Base-by-base conservation (phyloP, 2,888 invertebrate species). In the Halictus ligatus region DNA sequence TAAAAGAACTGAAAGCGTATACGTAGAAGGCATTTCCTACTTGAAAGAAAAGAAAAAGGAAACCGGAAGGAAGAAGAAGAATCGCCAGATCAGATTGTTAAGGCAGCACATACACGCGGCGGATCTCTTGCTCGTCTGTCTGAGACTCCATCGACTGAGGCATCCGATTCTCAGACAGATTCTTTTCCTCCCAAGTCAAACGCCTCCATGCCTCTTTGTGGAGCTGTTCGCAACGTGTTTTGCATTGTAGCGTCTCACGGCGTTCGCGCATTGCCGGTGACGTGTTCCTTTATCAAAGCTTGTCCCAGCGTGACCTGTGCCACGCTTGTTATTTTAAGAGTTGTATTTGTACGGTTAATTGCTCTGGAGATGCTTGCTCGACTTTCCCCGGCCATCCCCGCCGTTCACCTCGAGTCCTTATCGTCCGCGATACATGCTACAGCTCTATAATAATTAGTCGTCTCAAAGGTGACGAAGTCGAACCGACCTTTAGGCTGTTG, bases 151-250 rank as follows among this genome's bases (percentile, higher is more conserved):
- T 60, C 58, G 40, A 64, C 60, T n/a, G 58, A 43, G 40, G n/a
- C 46, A 60, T 76, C 60, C 60, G 21, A 75, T 40, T 21, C 54
- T 25, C n/a, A 21, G 54, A 75, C 60, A 64, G 64, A 76, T 46
- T 76, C 75, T 76, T 64, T 76, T 25, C n/a, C 13, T 46, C 46
- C 29, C 29, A 15, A 76, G 64, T 76, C 75, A 60, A 76, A 76
- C 75, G 60, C 6, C 48, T n/a, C 46, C 35, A 6, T 21, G 12
- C 21, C 29, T 69, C 67, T n/a, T 77, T 48, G 76, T 48, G 48
- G 48, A 25, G 46, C 29, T 21, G 21, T 25, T 29, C 46, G 76
- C 46, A 48, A 35, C 64, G n/a, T 25, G 75, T 58, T 76, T 76
- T 76, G 75, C 75, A 64, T 76, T 76, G 64, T 64, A 58, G 64